Conservation (phyloP, 2,113 vertebrate genomes). For the Parotia lawesii region DNA sequence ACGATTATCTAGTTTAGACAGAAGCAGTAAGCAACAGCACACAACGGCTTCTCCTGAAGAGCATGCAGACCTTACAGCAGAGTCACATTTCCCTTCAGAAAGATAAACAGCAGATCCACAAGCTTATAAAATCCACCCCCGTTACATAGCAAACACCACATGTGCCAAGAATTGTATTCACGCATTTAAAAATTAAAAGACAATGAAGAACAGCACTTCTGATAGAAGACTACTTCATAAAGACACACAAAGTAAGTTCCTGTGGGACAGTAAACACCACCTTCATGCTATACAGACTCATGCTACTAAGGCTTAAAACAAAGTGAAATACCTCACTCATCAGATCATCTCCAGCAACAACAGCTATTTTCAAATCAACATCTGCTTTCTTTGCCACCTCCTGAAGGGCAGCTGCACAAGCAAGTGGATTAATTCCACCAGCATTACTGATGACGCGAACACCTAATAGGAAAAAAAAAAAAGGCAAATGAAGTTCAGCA, state of each 20-base stretch:
- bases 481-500: background rate
- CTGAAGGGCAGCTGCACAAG: slow-evolving; percentile 78
- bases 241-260: background rate
- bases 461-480: slow-evolving; percentile 50
- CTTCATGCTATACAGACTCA: background rate
- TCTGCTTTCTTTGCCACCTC: slow-evolving; percentile 79
- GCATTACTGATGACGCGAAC: slow-evolving; percentile 85
- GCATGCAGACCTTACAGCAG: background rate
- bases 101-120: background rate
- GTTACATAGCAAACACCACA: background rate
- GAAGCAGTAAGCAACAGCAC: background rate
- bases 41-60: background rate
- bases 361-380: slow-evolving; percentile 82
- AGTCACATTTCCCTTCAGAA: background rate
- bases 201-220: background rate
- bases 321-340: slow-evolving; percentile 74
- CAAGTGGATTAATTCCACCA: slow-evolving; percentile 81
- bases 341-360: slow-evolving; percentile 86
- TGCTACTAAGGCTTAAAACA: background rate
- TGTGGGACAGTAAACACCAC: background rate
- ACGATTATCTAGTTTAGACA: background rate
- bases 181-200: background rate
- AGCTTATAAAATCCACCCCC: background rate
- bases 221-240: background rate
- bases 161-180: background rate